Evolutionary conservation across 2,888 invertebrate genomes (phyloP).

Genomic region (Apeira syringaria): DNA sequence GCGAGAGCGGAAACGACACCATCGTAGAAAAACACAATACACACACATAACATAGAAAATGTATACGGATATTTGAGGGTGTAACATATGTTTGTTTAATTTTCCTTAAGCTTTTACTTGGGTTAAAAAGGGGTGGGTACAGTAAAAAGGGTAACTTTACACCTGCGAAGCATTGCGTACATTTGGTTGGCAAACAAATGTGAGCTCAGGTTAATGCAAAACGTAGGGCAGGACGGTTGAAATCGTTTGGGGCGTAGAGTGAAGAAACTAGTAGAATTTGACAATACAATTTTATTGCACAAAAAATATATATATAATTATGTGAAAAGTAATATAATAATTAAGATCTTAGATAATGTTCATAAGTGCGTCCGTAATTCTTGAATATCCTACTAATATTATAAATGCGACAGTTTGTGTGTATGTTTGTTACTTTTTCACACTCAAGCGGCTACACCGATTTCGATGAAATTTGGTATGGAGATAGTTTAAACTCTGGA

Average conservation of each 20-base stretch:
- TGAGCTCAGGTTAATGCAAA: constrained; percentile 31
- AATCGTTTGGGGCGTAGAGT: constrained; percentile 16
- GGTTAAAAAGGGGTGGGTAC: constrained; percentile 22
- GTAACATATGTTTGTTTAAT: constrained; percentile 19
- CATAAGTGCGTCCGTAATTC: too few species aligned
- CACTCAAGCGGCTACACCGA: too few species aligned
- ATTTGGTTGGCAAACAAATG: constrained; percentile 32
- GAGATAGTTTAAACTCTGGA: too few species aligned
- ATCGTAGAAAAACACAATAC: constrained; percentile 14
- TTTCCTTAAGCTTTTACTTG: constrained; percentile 25
- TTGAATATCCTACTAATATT: too few species aligned
- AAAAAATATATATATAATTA: too few species aligned
- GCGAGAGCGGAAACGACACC: constrained; percentile 16
- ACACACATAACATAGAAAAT: background rate
- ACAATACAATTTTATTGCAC: too few species aligned
- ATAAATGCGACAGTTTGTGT: too few species aligned
- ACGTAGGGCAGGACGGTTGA: constrained; percentile 21
- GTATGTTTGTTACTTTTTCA: too few species aligned
- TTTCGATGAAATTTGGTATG: too few species aligned
- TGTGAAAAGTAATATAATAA: too few species aligned
- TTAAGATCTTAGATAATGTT: too few species aligned
- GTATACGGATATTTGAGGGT: constrained; percentile 7
- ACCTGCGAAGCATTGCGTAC: constrained; percentile 26
- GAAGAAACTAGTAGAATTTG: too few species aligned
- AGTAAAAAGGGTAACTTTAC: constrained; percentile 27